Percentiles rank a stretch among this genome's conserved stretches.
phyloP scores from a whole-genome alignment of 2,888 invertebrate genomes.

The Muscina levida region DNA sequence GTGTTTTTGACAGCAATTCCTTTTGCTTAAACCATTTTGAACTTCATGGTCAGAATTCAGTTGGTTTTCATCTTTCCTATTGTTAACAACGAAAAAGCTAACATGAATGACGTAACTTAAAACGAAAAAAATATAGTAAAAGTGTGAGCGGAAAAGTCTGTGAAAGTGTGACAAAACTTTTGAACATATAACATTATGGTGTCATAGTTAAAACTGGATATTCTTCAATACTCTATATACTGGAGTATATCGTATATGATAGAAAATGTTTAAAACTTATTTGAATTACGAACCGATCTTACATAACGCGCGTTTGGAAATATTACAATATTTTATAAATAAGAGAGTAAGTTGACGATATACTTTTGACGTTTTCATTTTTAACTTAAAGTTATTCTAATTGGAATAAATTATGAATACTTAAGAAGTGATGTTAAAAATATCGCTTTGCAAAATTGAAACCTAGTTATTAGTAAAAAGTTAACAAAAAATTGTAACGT shows the following conservation, averaged over 20 bases:
- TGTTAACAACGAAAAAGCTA: conserved; percentile 46
- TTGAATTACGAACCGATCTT: conserved; percentile 31
- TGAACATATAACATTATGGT: conserved; percentile 18
- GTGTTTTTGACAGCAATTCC: conserved; percentile 20
- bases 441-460: too few relatives aligned
- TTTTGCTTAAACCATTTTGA: conserved; percentile 39
- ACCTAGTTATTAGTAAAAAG: too few relatives aligned
- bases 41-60: conserved; percentile 48
- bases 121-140: too few relatives aligned
- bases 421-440: too few relatives aligned
- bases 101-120: conserved; percentile 4
- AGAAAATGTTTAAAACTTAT: conserved; percentile 59
- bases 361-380: too few relatives aligned
- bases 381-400: too few relatives aligned
- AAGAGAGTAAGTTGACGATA: conserved; percentile 60
- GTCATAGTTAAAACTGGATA: conserved; percentile 1
- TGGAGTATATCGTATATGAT: neutral
- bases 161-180: conserved; percentile 5
- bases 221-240: neutral
- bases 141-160: neutral
- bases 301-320: conserved; percentile 43
- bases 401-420: too few relatives aligned
- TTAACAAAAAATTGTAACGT: too few relatives aligned
- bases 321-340: conserved; percentile 54
- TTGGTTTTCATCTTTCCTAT: conserved; percentile 52